Conservation (phyloP, 2,888 invertebrate species). For the Lycocerus yunnanus region DNA sequence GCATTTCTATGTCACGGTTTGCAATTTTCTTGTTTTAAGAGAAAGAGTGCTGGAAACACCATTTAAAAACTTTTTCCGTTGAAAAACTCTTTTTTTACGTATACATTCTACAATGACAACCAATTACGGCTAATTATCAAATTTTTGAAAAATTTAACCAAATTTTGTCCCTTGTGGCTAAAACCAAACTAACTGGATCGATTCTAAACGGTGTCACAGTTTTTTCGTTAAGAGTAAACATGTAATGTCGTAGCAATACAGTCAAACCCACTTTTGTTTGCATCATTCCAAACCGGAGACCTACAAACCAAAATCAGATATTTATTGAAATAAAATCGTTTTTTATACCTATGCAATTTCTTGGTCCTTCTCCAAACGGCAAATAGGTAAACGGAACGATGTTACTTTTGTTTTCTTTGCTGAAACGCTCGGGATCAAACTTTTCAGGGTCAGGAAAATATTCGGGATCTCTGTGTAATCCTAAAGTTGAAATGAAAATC, state of each 20-base stretch:
- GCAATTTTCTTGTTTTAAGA: too few species aligned
- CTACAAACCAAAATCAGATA: conserved; percentile 40
- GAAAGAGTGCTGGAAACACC: too few species aligned
- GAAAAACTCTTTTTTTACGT: background rate
- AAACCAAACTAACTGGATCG: conserved; percentile 52
- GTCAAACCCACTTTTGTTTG: conserved; percentile 58
- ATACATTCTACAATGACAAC: background rate
- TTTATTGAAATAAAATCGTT: background rate
- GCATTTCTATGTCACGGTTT: too few species aligned
- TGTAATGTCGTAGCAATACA: conserved; percentile 54
- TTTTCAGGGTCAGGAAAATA: conserved; percentile 23
- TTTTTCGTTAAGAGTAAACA: conserved; percentile 51
- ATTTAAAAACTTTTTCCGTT: conserved; percentile 27
- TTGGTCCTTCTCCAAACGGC: conserved; percentile 64
- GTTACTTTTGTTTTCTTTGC: conserved; percentile 53
- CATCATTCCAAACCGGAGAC: conserved; percentile 58
- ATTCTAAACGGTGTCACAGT: conserved; percentile 54
- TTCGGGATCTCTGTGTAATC: conserved; percentile 15
- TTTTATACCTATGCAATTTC: conserved; percentile 60
- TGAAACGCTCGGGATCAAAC: conserved; percentile 22
- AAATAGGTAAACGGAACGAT: conserved; percentile 61
- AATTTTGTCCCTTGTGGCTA: conserved; percentile 54
- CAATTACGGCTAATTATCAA: background rate
- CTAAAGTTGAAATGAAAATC: conserved; percentile 10
- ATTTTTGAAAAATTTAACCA: conserved; percentile 52